Conservation (phyloP, 2,113 vertebrate species). For the Hylia prasina region DNA sequence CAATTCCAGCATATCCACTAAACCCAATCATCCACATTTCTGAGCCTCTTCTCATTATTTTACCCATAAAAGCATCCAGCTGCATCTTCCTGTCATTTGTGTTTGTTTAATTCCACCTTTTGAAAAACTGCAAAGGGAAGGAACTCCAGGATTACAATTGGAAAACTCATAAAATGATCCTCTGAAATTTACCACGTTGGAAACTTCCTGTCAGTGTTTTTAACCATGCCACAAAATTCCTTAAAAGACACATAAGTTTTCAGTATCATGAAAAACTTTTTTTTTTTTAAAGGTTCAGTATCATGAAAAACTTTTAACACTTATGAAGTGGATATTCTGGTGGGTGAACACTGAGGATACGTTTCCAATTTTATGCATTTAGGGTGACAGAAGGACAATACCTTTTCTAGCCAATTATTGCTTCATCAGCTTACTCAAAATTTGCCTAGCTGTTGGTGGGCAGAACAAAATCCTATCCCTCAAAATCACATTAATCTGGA, state of each 20-base stretch:
- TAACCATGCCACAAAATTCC: not conserved
- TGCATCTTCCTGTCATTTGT: not conserved
- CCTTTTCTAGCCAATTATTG: not conserved
- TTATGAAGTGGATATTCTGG: not conserved
- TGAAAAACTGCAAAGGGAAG: not conserved
- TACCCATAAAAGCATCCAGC: not conserved
- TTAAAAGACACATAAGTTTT: not conserved
- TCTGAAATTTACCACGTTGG: not conserved
- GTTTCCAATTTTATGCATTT: not conserved
- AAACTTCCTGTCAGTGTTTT: not conserved
- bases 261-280: not conserved
- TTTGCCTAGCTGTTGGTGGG: fast-evolving
- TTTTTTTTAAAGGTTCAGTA: too few relatives aligned
- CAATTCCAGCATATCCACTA: not conserved
- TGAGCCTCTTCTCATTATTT: not conserved
- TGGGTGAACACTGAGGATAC: not conserved
- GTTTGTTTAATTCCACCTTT: not conserved
- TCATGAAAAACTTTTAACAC: not conserved
- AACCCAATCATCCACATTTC: not conserved
- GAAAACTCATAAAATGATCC: not conserved
- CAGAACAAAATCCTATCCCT: not conserved
- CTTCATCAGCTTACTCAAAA: not conserved
- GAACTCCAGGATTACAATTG: not conserved
- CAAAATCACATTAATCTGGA: not conserved
- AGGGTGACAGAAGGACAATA: not conserved